A percentile compares a stretch with the other conserved stretches of the same genome.
Evolutionary conservation across 1,140 invertebrate genomes (phyloP).

Genomic region (Formica selysi): DNA sequence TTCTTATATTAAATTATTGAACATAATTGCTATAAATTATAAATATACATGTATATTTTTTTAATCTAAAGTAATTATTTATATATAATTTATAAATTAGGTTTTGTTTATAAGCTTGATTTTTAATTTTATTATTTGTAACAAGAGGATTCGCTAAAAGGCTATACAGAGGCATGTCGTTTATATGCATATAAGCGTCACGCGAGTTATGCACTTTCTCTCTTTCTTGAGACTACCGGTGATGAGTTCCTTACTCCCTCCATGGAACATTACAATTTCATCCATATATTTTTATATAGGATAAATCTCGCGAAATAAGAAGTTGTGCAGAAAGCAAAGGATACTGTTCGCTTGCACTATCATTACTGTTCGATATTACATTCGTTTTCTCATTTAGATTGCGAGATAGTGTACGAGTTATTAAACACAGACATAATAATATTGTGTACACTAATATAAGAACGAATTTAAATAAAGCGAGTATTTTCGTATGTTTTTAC

Average conservation of each 20-base stretch:
- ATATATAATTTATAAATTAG: neutral
- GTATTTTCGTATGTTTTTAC: neutral
- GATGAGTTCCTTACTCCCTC: conserved; percentile 49
- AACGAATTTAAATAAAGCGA: conserved; percentile 2
- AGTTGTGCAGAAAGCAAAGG: conserved; percentile 3
- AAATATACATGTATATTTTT: no score
- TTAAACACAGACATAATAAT: neutral
- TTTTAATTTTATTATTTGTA: neutral
- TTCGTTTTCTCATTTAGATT: neutral
- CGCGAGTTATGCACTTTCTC: conserved; percentile 66
- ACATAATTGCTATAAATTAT: neutral
- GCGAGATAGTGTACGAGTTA: neutral
- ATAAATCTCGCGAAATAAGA: conserved; percentile 29
- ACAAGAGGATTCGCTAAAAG: neutral
- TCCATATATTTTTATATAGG: neutral
- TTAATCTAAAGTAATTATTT: neutral
- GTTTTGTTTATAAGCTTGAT: neutral
- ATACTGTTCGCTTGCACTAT: conserved; percentile 13
- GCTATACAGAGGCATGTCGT: neutral
- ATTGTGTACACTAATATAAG: neutral
- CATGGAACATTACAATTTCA: conserved; percentile 14
- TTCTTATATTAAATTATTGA: neutral
- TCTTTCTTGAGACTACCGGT: conserved; percentile 53
- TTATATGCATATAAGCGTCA: conserved; percentile 19
- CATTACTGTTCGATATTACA: neutral